Evolutionary conservation across 2,797 vertebrate genomes (phyloP), one percentile per base, ranked within the genome.

Genomic region (Myotis pilosus): DNA sequence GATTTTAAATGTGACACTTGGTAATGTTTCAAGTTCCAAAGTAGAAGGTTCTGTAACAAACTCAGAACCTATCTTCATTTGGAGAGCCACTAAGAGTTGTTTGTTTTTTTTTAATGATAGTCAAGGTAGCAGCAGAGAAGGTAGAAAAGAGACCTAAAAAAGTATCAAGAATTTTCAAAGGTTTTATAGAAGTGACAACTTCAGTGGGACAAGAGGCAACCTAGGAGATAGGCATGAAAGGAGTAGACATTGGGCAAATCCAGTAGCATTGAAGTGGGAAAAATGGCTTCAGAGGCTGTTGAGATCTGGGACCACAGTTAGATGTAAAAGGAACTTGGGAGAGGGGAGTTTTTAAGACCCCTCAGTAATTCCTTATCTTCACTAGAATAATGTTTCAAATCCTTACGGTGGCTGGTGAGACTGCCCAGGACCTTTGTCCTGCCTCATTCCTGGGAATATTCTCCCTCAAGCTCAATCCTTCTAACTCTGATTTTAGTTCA

Each of bases 201-300:
- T 6, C 10, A 8, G 0, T 1, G 2, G 12, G 28, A 13, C 17
- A 20, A 25, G 17, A 28, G 28, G 7, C 28, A 66, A 30, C n/a
- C 2, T 8, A 66, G 23, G 23, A 55, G 8, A 38, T 3, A 19
- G 13, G 5, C 3, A 1, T 30, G 38, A 53, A 74, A 47, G 16
- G 4, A 47, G 6, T 11, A 55, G 16, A 4, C 1, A 11, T 20
- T 19, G 3, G 5, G 9, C 8, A 81, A 68, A 74, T 38, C 7
- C 53, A 74, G 23, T 7, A 57, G 7, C 36, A 38, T 0, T 8
- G 17, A 7, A 22, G n/a, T 60, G n/a, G 72, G 19, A 51, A 16
- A 84, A 71, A 75, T 22, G 0, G 2, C n/a, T 71, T 76, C 6
- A 88, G 82, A 80, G 47, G 36, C 13, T 44, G 11, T 8, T 33